A percentile compares a stretch with the other conserved stretches of the same genome.
Conservation (phyloP, 2,797 vertebrate genomes). For the Onychomys torridus region DNA sequence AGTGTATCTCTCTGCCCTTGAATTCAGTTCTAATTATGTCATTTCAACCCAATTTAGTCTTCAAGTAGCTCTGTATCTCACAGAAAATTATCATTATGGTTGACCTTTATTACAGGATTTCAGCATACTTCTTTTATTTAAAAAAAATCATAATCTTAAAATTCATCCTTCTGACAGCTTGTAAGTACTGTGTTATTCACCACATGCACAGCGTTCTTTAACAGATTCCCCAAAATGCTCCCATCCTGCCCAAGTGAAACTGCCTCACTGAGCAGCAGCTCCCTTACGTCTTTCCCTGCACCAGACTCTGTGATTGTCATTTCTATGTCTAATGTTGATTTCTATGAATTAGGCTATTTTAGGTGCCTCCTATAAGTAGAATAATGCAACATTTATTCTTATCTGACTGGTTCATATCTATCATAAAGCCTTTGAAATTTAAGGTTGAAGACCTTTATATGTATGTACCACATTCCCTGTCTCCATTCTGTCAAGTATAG, state of each 20-base stretch:
- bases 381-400: background rate
- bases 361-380: background rate
- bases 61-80: background rate
- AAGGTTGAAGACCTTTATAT: background rate
- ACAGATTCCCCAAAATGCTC: background rate
- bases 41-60: conserved; percentile 38
- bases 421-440: background rate
- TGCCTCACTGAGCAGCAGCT: too few relatives aligned
- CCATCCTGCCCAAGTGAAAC: background rate
- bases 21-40: conserved; percentile 50
- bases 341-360: background rate
- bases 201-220: background rate
- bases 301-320: background rate
- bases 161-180: background rate
- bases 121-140: background rate
- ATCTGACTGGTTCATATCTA: background rate
- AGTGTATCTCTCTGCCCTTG: background rate
- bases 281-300: background rate
- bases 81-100: conserved; percentile 36
- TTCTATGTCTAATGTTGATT: background rate
- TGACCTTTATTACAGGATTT: conserved; percentile 52
- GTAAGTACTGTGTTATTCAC: background rate
- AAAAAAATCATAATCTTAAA: background rate
- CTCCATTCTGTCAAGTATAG: background rate
- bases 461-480: background rate